Percentiles rank a stretch among this genome's conserved stretches.
Conservation (phyloP, 2,888 invertebrate genomes). For the Rhagophthalmus giganteus region DNA sequence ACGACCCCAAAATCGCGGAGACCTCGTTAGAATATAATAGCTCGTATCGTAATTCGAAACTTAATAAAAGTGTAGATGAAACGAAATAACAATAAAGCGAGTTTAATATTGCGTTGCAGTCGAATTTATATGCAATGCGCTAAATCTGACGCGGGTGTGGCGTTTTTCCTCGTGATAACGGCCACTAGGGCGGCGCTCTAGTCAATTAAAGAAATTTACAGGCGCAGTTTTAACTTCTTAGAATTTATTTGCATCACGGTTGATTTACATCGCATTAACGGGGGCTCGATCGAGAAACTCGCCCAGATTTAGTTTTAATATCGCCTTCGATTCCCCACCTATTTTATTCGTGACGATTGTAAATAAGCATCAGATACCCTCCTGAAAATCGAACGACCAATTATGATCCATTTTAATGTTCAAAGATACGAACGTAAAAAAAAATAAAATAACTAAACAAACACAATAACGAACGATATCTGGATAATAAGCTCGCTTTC, state of each 20-base stretch:
- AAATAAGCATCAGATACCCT: too few relatives aligned
- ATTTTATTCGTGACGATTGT: too few relatives aligned
- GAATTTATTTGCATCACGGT: conserved; percentile 29
- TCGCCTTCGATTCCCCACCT: too few relatives aligned
- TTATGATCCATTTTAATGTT: too few relatives aligned
- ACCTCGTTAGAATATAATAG: conserved; percentile 23
- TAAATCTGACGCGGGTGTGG: conserved; percentile 32
- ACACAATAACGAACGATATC: conserved; percentile 4
- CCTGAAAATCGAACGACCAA: too few relatives aligned
- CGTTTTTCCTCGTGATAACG: conserved; percentile 31
- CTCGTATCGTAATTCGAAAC: conserved; percentile 26
- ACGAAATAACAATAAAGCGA: conserved; percentile 26
- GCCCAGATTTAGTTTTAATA: too few relatives aligned
- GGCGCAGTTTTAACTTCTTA: conserved; percentile 27
- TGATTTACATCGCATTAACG: conserved; percentile 22
- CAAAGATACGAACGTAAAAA: too few relatives aligned
- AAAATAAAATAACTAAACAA: too few relatives aligned
- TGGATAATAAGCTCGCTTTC: conserved; percentile 11
- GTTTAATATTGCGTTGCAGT: conserved; percentile 31
- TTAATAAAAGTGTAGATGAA: conserved; percentile 31
- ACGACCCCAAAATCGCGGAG: conserved; percentile 21
- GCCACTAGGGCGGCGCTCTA: conserved; percentile 29
- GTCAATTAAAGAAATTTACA: conserved; percentile 34
- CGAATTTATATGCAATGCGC: conserved; percentile 32
- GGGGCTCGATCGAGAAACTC: too few relatives aligned